Conservation (phyloP, 2,113 vertebrate genomes). For the Polypterus senegalus region DNA sequence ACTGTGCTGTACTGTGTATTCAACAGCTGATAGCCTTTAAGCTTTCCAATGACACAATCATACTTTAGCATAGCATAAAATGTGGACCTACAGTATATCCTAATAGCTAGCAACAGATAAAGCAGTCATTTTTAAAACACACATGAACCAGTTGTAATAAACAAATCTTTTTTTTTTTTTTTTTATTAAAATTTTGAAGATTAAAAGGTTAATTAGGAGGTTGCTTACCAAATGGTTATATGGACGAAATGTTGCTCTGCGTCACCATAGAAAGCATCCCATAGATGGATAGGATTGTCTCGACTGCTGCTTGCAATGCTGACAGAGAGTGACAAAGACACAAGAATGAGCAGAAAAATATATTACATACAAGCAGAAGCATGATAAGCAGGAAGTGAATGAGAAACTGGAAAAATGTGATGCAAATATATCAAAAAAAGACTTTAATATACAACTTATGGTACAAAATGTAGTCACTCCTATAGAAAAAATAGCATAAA, state of each 20-base stretch:
- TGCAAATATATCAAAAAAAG: background rate
- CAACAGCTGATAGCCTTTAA: no score
- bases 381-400: conserved; percentile 1
- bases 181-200: no score
- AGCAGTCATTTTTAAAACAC: no score
- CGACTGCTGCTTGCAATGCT: conserved; percentile 81
- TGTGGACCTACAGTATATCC: no score
- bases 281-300: conserved; percentile 79
- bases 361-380: conserved; percentile 10
- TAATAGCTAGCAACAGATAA: no score
- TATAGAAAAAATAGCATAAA: no score
- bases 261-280: conserved; percentile 77
- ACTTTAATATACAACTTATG: background rate
- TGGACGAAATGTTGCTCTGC: conserved; percentile 68
- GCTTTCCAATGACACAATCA: no score
- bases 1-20: no score
- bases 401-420: background rate
- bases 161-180: no score
- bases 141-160: no score
- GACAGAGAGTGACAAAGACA: background rate
- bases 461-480: no score
- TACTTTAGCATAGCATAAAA: no score
- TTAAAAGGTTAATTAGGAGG: background rate
- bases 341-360: background rate
- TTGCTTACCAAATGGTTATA: conserved; percentile 70